phyloP scores from a whole-genome alignment of 1,140 invertebrate genomes.

The Maconellicoccus hirsutus region DNA sequence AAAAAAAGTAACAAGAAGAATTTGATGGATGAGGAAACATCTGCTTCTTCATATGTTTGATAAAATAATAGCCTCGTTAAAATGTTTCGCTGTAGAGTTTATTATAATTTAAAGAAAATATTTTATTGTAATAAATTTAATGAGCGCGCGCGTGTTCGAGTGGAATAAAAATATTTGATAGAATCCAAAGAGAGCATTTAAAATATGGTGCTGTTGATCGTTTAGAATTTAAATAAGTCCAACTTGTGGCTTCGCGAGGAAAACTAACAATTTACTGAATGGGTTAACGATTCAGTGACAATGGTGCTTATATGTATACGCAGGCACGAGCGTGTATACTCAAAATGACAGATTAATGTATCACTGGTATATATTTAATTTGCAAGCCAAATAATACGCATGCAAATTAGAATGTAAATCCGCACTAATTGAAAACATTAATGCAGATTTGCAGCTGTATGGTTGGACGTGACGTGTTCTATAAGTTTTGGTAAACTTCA shows the following conservation, averaged over 20 bases:
- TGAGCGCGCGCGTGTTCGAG: background rate
- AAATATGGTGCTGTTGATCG: background rate
- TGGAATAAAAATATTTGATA: background rate
- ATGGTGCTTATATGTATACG: background rate
- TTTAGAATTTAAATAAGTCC: no score
- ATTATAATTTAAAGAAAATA: background rate
- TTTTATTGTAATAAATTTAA: background rate
- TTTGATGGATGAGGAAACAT: conserved; percentile 8
- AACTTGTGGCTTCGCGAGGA: no score
- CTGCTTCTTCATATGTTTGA: conserved; percentile 2
- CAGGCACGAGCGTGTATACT: background rate
- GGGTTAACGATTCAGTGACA: background rate
- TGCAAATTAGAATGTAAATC: conserved; percentile 4
- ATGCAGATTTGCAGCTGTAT: background rate
- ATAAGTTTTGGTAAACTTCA: conserved; percentile 6
- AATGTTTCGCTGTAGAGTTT: background rate
- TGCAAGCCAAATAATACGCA: background rate
- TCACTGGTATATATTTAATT: background rate
- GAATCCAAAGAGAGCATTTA: background rate
- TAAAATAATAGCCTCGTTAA: conserved; percentile 9
- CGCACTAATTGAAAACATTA: background rate
- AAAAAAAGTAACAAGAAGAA: conserved; percentile 1
- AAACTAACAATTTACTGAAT: background rate
- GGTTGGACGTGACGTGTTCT: background rate
- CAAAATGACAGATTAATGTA: conserved; percentile 1